A percentile compares a stretch with the other conserved stretches of the same genome.
These are phyloP conservation scores for Hydroisotoma schaefferi DNA, from an alignment of 2,888 invertebrate genomes.

Conservation along the genomic window DNA sequence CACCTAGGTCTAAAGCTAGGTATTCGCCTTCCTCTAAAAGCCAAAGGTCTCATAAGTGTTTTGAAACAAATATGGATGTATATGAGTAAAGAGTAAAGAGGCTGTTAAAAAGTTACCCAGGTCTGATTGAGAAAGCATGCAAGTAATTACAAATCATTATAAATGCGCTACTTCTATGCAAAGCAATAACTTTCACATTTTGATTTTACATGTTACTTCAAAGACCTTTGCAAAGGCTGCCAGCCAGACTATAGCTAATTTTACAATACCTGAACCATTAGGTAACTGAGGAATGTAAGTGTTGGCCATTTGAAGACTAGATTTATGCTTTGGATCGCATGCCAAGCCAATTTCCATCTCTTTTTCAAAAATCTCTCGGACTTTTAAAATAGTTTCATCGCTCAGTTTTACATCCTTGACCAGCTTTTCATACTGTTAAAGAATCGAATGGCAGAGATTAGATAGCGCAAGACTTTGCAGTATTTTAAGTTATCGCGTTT, in stretches of 20 bases:
- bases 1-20: constrained; percentile 74
- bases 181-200: no score
- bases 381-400: constrained; percentile 56
- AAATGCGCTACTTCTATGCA: no score
- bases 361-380: constrained; percentile 60
- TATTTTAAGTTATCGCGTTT: no score
- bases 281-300: constrained; percentile 71
- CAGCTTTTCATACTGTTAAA: constrained; percentile 28
- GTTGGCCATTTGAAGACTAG: constrained; percentile 72
- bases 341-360: constrained; percentile 65
- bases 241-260: no score
- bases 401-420: constrained; percentile 22
- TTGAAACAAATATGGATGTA: no score
- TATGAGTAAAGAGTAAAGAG: no score
- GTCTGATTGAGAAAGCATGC: not conserved
- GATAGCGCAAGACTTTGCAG: not conserved
- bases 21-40: constrained; percentile 53
- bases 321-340: constrained; percentile 55
- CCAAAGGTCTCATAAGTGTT: no score
- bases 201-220: no score
- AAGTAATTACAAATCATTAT: no score
- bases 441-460: not conserved
- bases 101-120: not conserved
- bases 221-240: no score
- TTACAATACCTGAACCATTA: constrained; percentile 63